Evolutionary conservation across 2,888 invertebrate species (phyloP), one percentile per base, ranked within the genome.

Genomic region (Steinernema scapterisci): DNA sequence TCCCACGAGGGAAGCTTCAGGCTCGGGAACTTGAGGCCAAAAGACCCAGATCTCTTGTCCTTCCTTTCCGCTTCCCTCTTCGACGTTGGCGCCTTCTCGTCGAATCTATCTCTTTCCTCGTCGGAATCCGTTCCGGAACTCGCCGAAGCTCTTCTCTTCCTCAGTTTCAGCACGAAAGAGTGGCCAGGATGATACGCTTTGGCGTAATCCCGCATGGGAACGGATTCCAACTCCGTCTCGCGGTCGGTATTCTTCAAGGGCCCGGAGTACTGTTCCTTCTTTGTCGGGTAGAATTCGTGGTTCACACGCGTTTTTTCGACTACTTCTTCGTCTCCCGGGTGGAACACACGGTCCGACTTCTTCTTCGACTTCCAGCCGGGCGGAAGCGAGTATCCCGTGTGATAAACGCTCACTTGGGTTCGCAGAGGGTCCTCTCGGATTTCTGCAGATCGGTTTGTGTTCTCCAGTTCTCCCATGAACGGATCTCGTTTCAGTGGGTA

Each of bases 341-440:
- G 75, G 13, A 52, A 43, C 9, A 72, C 56, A 16, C 74, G 51
- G 21, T 43, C 52, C 27, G 70, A 46, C 52, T 19, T 19, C n/a
- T 46, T 45, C 48, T 48, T 54, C 54, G 54, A 45, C n/a, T 23
- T 25, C 43, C 72, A 43, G 19, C 38, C 63, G 25, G 56, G 52
- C 5, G 45, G n/a, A 13, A n/a, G 44, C 25, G 56, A 56, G n/a
- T 13, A 63, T 19, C 73, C 73, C 11, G 63, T 56, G 46, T 73
- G 73, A 44, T 73, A 73, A 6, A 73, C 73, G 21, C 27, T n/a
- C 38, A 73, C 73, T 44, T 56, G 16, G 13, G 44, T n/a, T 13
- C 73, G 27, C 11, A 78, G 38, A 21, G 73, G 76, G 7, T 76
- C 78, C 19, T 76, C 51, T 7, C 80, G 78, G 11, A 74, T 31